Conservation (phyloP, 2,888 invertebrate genomes). For the Drosophila nr. fundita region DNA sequence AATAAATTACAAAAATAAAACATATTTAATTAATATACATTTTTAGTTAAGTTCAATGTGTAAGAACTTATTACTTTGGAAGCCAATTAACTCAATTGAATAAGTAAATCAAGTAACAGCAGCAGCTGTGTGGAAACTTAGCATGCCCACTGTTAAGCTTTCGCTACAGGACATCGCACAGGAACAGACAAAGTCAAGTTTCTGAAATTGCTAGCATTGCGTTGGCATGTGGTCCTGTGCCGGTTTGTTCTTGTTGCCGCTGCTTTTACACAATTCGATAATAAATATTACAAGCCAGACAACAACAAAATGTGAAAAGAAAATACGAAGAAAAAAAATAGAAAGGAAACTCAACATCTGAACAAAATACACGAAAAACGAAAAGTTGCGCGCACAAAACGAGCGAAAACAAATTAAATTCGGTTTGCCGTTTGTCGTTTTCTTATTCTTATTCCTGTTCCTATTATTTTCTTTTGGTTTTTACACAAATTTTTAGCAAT, state of each 20-base stretch:
- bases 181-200: constrained; percentile 49
- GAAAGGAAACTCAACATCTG: constrained; percentile 26
- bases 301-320: constrained; percentile 35
- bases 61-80: neutral
- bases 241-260: constrained; percentile 23
- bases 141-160: neutral
- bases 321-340: constrained; percentile 11
- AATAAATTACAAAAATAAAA: neutral
- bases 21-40: neutral
- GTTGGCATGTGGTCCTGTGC: constrained; percentile 58
- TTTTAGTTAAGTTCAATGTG: neutral
- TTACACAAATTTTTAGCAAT: constrained; percentile 69
- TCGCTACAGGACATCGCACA: constrained; percentile 31
- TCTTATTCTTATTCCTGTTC: constrained; percentile 51
- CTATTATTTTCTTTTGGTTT: constrained; percentile 27
- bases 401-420: constrained; percentile 79
- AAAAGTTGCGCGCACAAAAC: constrained; percentile 73
- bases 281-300: constrained; percentile 80
- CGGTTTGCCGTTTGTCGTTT: constrained; percentile 69
- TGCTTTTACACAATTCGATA: constrained; percentile 73
- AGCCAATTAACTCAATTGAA: neutral
- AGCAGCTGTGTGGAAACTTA: neutral
- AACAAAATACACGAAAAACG: constrained; percentile 34
- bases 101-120: neutral
- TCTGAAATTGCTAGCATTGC: constrained; percentile 68